Conservation (phyloP, 2,797 vertebrate species). For the Pithecia hirsuta region DNA sequence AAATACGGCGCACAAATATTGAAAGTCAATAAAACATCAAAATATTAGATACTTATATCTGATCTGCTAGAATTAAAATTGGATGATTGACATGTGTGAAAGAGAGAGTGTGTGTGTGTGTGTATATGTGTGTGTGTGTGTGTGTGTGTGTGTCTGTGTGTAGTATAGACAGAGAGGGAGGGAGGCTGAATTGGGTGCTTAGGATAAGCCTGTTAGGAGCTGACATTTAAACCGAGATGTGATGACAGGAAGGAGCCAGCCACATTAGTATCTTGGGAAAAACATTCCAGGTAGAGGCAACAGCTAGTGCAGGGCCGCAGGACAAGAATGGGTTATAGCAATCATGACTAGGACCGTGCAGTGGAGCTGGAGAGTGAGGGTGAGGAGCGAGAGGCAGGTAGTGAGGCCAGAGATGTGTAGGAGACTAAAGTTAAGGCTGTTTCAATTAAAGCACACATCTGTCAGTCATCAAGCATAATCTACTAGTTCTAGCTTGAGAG, state of each 20-base stretch:
- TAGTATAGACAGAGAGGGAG: not conserved
- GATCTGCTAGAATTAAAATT: constrained; percentile 12
- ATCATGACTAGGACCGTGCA: not conserved
- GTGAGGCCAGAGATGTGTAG: not conserved
- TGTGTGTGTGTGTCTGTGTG: not conserved
- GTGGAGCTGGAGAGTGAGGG: not conserved
- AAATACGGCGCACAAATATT: not conserved
- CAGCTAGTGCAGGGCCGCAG: not conserved
- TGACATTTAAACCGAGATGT: not conserved
- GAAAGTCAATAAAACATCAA: constrained; percentile 24
- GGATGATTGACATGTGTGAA: not conserved
- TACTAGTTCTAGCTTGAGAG: constrained; percentile 5
- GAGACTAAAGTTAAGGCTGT: not conserved
- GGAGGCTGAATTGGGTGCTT: not conserved
- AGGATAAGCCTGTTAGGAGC: not conserved
- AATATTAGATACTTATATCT: not conserved
- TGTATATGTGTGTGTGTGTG: too few relatives aligned
- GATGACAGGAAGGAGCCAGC: not conserved
- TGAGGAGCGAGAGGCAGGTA: not conserved
- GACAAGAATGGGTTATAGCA: not conserved
- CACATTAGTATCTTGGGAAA: not conserved
- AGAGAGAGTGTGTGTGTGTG: not conserved
- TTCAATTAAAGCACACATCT: not conserved
- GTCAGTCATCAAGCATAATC: not conserved
- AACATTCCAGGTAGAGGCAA: not conserved